Conservation (phyloP, 2,113 vertebrate species). For the Leiothrix lutea region DNA sequence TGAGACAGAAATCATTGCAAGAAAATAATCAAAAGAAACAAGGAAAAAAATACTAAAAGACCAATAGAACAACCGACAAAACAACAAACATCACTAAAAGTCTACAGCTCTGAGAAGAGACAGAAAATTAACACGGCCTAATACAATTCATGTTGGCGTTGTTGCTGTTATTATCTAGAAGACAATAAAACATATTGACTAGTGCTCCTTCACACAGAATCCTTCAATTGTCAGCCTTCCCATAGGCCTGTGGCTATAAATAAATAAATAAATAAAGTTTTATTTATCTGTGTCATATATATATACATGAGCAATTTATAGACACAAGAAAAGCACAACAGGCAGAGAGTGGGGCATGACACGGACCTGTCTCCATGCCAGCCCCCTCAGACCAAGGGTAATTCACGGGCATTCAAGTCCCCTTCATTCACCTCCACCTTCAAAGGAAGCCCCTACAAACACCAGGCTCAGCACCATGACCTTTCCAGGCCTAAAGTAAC, state of each 20-base stretch:
- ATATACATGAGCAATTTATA: background rate
- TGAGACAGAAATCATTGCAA: background rate
- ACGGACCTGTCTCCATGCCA: fast-evolving
- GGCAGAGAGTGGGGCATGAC: background rate
- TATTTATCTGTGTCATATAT: background rate
- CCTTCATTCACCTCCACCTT: background rate
- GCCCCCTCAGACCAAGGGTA: background rate
- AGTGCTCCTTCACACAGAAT: too few species aligned
- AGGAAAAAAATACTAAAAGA: background rate
- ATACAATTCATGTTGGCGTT: background rate
- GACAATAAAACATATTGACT: background rate
- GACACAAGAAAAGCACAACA: background rate
- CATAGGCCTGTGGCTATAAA: background rate
- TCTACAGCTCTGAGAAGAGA: background rate
- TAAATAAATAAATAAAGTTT: background rate
- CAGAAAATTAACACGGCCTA: background rate
- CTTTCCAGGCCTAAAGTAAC: background rate
- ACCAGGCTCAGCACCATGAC: background rate
- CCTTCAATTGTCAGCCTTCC: background rate
- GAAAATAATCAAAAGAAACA: background rate
- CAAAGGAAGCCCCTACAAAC: background rate
- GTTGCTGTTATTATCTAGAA: background rate
- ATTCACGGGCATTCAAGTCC: background rate
- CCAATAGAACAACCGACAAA: background rate
- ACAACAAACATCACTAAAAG: background rate